Evolutionary conservation across 2,888 invertebrate genomes (phyloP), one percentile per base, ranked within the genome.

Genomic region (Adelphocoris suturalis): DNA sequence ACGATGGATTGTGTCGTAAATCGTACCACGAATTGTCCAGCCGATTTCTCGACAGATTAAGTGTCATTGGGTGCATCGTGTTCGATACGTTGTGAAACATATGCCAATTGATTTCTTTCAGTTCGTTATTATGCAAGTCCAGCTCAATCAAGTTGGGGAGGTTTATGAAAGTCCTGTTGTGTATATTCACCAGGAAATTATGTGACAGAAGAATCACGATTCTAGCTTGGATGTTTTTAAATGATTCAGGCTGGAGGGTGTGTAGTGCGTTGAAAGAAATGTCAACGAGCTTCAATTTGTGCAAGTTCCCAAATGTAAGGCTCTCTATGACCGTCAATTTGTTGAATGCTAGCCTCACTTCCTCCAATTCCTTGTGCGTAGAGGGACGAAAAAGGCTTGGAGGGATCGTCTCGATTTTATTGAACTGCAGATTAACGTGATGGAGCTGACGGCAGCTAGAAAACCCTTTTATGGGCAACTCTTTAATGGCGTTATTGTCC

Each of bases 391-490:
- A 96, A 81, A 97, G 94, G 91, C 95, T 95, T 55, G 94, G 94
- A 0, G 96, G 96, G 90, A 98, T 94, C 78, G 95, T 94, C 91
- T 96, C 95, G 16, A 98, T 94, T 92, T 96, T 95, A 93, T 98
- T 98, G 90, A 97, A 97, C 92, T 97, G 97, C 92, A 98, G 94
- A 93, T 98, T 97, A 90, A 98, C 94, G 93, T 97, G 97, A 92
- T 96, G 96, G 37, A 97, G 93, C 92, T 95, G 95, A 11, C 95
- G 94, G 93, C 96, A 95, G 86, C 95, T 94, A 90, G 95, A 95
- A 75, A 97, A 94, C 7, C 96, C 96, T 19, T 96, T 95, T 52
- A 96, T 94, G 89, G 96, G 95, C 23, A 97, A 94, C 19, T 95
- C 94, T 93, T 96, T 96, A 92, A 98, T 95, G 93, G 97, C 97